These are phyloP conservation scores for Catharus ustulatus DNA, from an alignment of 2,797 vertebrate species.

Conservation along the genomic window DNA sequence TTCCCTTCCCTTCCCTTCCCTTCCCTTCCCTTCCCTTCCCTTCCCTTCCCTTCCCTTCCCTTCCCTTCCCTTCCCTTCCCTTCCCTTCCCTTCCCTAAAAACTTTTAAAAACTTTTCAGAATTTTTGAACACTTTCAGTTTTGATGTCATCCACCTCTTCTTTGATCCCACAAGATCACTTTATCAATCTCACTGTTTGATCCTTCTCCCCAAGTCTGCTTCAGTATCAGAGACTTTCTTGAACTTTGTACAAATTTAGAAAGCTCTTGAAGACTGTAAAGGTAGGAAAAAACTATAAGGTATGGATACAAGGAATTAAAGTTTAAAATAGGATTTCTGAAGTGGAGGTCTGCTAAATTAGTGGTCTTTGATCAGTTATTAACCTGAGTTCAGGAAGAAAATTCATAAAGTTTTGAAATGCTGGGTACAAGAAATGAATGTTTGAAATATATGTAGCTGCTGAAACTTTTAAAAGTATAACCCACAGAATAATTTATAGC, in stretches of 20 bases:
- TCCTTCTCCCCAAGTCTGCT: not conserved
- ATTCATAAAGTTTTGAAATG: slow-evolving; percentile 19
- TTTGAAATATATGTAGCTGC: not conserved
- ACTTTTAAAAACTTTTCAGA: not conserved
- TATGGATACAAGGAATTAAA: not conserved
- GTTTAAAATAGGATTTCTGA: slow-evolving; percentile 11
- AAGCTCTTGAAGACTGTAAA: not conserved
- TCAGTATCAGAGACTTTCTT: not conserved
- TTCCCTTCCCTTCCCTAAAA: not conserved
- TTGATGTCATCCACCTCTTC: not conserved
- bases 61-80: too few relatives aligned
- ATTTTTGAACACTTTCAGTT: not conserved
- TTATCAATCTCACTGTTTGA: not conserved
- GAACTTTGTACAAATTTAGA: not conserved
- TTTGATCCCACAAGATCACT: not conserved
- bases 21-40: too few relatives aligned
- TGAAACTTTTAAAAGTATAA: slow-evolving; percentile 26
- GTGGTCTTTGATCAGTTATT: not conserved
- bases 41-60: too few relatives aligned
- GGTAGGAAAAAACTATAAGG: not conserved
- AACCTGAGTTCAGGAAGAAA: not conserved
- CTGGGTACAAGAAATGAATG: not conserved
- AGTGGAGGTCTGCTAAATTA: not conserved
- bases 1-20: too few relatives aligned
- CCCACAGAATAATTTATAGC: not conserved